Evolutionary conservation across 2,113 vertebrate genomes (phyloP), one percentile per base, ranked within the genome.

Genomic region (Cyprinodon tularosa): DNA sequence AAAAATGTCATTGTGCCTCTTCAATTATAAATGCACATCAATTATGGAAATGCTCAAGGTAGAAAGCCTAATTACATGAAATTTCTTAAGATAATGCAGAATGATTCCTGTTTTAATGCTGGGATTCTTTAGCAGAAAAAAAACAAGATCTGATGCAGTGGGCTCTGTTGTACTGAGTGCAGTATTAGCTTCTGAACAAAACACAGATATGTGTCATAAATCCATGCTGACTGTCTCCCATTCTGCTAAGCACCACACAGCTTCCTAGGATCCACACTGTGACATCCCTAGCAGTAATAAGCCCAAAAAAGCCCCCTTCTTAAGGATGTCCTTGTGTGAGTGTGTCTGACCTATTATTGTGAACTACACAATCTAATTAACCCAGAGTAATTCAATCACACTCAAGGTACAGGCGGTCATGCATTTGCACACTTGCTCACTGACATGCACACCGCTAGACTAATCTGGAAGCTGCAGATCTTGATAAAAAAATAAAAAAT

Each of bases 341-440:
- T 62, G 83, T 79, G 42, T 37, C 17, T 80, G 64, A 71, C 74
- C 83, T 83, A 81, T 85, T 78, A 84, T 66, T 81, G 80, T 84
- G 70, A 83, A 88, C 80, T 61, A 76, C 59, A 82, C 77, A 91
- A 90, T 88, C 82, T 78, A 89, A 92, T 92, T 91, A 91, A 90
- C 85, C 82, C 86, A 81, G 73, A 83, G 88, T 93, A 90, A 91
- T 92, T 89, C 83, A 91, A 89, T 92, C 78, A 84, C 77, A 84
- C 80, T 82, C 20, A 64, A 80, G 81, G 82, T 80, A 76, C 85
- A 81, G 72, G 65, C 71, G 15, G 48, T 68, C 76, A 84, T 39
- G n/a, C 82, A 44, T 74, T 9, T 45, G 61, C 50, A 66, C 57
- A 71, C 69, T 74, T 42, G 63, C 38, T 29, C 22, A 71, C 60